Percentiles rank a stretch among this genome's conserved stretches.
These are phyloP conservation scores for Pycnonotus jocosus DNA, from an alignment of 2,113 vertebrate genomes.

Conservation along the genomic window DNA sequence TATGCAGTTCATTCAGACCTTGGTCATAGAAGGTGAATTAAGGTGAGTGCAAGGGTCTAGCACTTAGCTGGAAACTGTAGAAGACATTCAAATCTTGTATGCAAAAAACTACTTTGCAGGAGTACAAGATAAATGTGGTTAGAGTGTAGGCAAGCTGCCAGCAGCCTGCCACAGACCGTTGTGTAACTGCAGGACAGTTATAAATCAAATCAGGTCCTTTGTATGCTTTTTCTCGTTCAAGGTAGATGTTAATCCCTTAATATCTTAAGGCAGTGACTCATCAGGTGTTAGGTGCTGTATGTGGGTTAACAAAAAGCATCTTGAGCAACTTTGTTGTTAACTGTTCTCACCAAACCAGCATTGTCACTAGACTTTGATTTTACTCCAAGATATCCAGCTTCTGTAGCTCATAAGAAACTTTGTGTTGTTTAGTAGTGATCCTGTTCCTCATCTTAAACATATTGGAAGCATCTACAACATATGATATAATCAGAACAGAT, in stretches of 20 bases:
- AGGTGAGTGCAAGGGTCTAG: not conserved
- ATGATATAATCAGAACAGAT: conserved; percentile 32
- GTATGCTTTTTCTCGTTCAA: not conserved
- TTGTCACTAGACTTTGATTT: not conserved
- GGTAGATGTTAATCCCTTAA: not conserved
- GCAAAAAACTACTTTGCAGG: not conserved
- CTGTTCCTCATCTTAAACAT: not conserved
- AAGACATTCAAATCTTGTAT: not conserved
- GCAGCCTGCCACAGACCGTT: not conserved
- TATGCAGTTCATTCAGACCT: not conserved
- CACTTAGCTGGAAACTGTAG: not conserved
- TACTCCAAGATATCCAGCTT: not conserved
- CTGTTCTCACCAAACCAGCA: not conserved
- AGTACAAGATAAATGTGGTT: not conserved
- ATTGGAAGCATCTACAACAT: not conserved
- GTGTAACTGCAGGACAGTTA: not conserved
- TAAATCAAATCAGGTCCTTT: not conserved
- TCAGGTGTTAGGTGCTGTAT: not conserved
- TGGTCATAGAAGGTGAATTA: not conserved
- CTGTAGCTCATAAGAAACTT: not conserved
- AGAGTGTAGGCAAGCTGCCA: not conserved
- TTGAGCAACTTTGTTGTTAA: not conserved
- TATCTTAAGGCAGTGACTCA: not conserved
- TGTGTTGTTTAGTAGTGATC: not conserved
- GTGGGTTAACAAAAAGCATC: not conserved